Percentiles rank a stretch among this genome's conserved stretches.
These are phyloP conservation scores for Sipha flava DNA, from an alignment of 1,140 invertebrate species.

Conservation along the genomic window DNA sequence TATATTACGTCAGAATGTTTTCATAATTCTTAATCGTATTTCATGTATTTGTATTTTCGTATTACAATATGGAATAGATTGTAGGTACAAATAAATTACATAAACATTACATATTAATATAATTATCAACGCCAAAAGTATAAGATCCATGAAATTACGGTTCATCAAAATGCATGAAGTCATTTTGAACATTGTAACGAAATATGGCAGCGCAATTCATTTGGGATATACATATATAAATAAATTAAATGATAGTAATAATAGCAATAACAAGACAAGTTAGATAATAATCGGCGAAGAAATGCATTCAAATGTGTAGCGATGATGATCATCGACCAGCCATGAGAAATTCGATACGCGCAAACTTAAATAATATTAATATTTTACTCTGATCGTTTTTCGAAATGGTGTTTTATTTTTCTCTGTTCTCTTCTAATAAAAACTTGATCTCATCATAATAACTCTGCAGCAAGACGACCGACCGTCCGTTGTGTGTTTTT, in stretches of 20 bases:
- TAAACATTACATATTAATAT: too few relatives aligned
- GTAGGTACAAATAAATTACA: too few relatives aligned
- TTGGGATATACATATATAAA: background rate
- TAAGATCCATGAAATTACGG: background rate
- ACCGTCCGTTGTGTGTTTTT: too few relatives aligned
- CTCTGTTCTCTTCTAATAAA: background rate
- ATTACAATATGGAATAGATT: too few relatives aligned
- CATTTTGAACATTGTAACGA: background rate
- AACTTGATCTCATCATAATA: background rate
- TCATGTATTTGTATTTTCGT: too few relatives aligned
- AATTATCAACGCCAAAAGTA: background rate
- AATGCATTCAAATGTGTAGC: too few relatives aligned
- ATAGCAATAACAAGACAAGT: background rate
- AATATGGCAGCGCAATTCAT: too few relatives aligned
- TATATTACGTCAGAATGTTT: too few relatives aligned
- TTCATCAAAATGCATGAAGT: background rate
- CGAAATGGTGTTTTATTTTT: background rate
- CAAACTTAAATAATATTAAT: background rate
- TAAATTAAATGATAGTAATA: background rate
- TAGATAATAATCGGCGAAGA: background rate
- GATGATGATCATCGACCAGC: background rate
- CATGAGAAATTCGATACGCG: constrained; percentile 7
- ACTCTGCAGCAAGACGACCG: too few relatives aligned
- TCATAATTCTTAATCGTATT: too few relatives aligned
- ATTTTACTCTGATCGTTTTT: background rate